phyloP scores from a whole-genome alignment of 2,888 invertebrate species.

The Anthophora plumipes region DNA sequence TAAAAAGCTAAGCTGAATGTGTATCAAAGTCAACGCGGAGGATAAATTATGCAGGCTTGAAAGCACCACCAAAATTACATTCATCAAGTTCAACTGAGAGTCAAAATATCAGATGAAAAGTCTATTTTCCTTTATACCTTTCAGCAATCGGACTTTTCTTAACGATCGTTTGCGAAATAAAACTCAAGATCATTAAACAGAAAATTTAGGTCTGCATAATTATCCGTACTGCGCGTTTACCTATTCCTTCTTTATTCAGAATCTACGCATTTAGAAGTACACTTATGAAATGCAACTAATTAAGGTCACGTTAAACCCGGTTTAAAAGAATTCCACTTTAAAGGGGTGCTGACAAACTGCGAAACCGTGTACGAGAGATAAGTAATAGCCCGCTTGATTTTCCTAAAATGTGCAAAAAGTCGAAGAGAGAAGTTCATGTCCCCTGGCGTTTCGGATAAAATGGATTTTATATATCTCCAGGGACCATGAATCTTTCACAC shows the following conservation, averaged over 20 bases:
- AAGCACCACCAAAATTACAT: not conserved
- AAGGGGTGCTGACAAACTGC: conserved; percentile 46
- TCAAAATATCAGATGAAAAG: not conserved
- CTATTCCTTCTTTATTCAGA: conserved; percentile 24
- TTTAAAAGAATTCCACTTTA: conserved; percentile 52
- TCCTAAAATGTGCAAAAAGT: not conserved
- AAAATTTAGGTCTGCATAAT: conserved; percentile 43
- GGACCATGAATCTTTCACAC: conserved; percentile 47
- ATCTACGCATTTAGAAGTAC: conserved; percentile 35
- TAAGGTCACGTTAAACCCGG: conserved; percentile 48
- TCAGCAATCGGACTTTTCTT: not conserved
- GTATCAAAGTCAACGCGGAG: not conserved
- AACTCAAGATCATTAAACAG: conserved; percentile 17
- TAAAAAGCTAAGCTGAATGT: not conserved
- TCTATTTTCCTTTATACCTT: not conserved
- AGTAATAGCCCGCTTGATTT: conserved; percentile 2
- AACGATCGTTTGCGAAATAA: conserved; percentile 1
- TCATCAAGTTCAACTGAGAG: no score
- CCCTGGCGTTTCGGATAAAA: conserved; percentile 10
- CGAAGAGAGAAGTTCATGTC: not conserved
- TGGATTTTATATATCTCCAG: conserved; percentile 37
- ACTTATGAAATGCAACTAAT: conserved; percentile 56
- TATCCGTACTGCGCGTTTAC: conserved; percentile 26
- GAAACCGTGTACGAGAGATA: not conserved
- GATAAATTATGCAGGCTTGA: not conserved